Evolutionary conservation across 2,797 vertebrate genomes (phyloP).

Genomic region (Pangasius mekongensis): DNA sequence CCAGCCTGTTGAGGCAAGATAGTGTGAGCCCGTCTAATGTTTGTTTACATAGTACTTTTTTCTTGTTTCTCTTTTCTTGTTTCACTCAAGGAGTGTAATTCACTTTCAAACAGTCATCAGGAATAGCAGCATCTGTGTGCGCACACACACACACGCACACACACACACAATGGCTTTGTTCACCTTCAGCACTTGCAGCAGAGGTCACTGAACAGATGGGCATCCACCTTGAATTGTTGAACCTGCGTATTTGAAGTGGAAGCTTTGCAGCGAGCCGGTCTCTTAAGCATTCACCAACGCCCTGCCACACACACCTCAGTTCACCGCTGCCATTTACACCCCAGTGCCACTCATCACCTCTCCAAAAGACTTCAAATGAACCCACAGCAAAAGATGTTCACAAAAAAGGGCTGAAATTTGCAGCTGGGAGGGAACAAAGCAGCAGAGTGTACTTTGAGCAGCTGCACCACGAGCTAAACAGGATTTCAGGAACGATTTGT

Average conservation of each 20-base stretch:
- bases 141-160: conserved; percentile 27
- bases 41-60: conserved; percentile 25
- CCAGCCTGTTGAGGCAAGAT: conserved; percentile 19
- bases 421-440: conserved; percentile 36
- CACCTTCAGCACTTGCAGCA: conserved; percentile 54
- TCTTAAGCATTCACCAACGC: conserved; percentile 40
- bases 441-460: conserved; percentile 41
- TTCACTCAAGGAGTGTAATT: conserved; percentile 17
- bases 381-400: conserved; percentile 27
- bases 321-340: conserved; percentile 43
- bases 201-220: conserved; percentile 60
- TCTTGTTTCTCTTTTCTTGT: conserved; percentile 21
- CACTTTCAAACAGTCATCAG: conserved; percentile 35
- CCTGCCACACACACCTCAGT: conserved; percentile 34
- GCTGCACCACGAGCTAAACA: conserved; percentile 39
- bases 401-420: conserved; percentile 37
- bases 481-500: conserved; percentile 21
- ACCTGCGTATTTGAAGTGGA: conserved; percentile 50
- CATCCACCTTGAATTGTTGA: conserved; percentile 62
- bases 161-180: conserved; percentile 50
- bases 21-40: conserved; percentile 17
- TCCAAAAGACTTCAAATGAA: conserved; percentile 27
- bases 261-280: conserved; percentile 40
- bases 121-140: conserved; percentile 18
- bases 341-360: conserved; percentile 32